Evolutionary conservation across 2,113 vertebrate genomes (phyloP).

Genomic region (Lycocorax pyrrhopterus): DNA sequence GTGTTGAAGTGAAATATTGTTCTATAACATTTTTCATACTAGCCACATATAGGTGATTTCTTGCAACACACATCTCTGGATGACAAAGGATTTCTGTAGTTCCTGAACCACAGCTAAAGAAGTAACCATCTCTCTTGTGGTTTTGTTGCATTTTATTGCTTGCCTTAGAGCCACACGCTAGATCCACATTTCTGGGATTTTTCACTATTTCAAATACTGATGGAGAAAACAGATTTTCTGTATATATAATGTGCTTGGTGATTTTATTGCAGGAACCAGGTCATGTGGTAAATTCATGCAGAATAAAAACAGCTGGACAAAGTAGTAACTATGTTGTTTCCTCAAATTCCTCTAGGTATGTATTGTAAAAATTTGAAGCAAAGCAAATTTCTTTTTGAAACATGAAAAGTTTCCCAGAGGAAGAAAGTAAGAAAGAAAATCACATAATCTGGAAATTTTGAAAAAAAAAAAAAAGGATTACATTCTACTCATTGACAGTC

Average conservation of each 20-base stretch:
- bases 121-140: background rate
- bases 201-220: background rate
- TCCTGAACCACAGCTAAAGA: background rate
- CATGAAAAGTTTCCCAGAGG: background rate
- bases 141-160: background rate
- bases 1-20: background rate
- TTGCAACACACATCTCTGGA: background rate
- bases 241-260: background rate
- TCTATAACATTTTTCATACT: background rate
- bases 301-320: background rate
- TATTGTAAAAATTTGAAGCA: background rate
- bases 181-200: background rate
- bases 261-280: background rate
- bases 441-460: background rate
- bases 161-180: background rate
- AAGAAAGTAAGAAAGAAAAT: background rate
- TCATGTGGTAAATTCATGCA: background rate
- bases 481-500: background rate
- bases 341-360: background rate
- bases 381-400: background rate
- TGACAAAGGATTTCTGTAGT: background rate
- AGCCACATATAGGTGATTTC: background rate
- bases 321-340: background rate
- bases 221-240: background rate
- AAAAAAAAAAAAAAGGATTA: background rate